Percentiles rank a stretch among this genome's conserved stretches.
Evolutionary conservation across 2,113 vertebrate species (phyloP).

Genomic region (Apistogramma diplotaenia): DNA sequence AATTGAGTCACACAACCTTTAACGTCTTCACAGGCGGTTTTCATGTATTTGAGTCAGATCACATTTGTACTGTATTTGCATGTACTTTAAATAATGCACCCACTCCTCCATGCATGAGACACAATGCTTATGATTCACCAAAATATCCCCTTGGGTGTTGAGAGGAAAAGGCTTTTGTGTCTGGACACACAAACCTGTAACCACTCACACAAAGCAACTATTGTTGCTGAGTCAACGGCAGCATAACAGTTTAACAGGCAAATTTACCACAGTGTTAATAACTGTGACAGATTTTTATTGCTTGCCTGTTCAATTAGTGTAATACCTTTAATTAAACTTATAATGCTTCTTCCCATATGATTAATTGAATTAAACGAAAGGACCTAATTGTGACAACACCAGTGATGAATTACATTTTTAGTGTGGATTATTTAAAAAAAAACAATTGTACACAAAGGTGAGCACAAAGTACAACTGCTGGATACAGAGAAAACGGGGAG

Average conservation of each 20-base stretch:
- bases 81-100: background rate
- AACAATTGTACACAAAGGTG: background rate
- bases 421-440: background rate
- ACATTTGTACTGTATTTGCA: background rate
- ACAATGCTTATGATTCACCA: background rate
- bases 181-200: background rate
- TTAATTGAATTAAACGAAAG: background rate
- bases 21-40: background rate
- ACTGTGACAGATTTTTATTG: background rate
- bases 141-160: background rate
- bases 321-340: background rate
- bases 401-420: background rate
- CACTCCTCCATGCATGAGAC: background rate
- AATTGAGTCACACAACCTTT: background rate
- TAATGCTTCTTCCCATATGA: background rate
- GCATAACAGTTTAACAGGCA: slow-evolving; percentile 4
- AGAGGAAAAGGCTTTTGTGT: slow-evolving; percentile 14
- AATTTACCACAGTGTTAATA: background rate
- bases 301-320: background rate
- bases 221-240: slow-evolving; percentile 24
- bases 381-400: background rate
- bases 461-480: slow-evolving; percentile 1
- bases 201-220: slow-evolving; percentile 24
- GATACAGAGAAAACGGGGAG: background rate
- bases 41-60: background rate